Conservation (phyloP, 2,888 invertebrate species). For the Antheraea assamensis region DNA sequence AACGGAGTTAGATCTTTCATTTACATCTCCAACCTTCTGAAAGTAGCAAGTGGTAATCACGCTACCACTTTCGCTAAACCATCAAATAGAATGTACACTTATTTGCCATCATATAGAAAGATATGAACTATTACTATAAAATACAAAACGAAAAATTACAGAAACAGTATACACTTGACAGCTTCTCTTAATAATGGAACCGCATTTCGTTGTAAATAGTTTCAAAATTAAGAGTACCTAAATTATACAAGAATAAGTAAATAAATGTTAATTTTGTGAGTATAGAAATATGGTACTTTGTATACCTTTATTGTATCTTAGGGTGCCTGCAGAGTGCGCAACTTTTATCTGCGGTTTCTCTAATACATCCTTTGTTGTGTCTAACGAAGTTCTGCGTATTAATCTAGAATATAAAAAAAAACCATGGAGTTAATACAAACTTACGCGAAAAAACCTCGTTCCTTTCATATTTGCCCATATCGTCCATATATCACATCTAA, state of each 20-base stretch:
- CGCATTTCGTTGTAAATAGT: neutral
- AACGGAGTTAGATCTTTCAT: no score
- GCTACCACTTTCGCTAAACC: no score
- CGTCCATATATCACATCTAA: neutral
- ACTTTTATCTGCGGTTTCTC: slow-evolving; percentile 55
- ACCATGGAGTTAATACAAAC: neutral
- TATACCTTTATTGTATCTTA: slow-evolving; percentile 60
- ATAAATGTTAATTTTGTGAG: neutral
- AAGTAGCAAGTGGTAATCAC: no score
- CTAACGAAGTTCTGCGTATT: slow-evolving; percentile 66
- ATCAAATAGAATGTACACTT: no score
- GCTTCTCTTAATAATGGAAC: neutral
- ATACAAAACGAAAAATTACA: no score
- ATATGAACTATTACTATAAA: no score
- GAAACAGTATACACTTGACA: neutral
- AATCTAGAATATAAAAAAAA: slow-evolving; percentile 44
- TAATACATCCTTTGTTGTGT: slow-evolving; percentile 58
- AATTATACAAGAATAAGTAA: neutral
- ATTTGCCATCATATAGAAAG: no score
- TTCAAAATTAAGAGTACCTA: neutral
- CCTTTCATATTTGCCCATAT: no score
- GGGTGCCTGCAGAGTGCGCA: slow-evolving; percentile 73
- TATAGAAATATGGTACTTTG: neutral
- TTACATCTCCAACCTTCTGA: no score
- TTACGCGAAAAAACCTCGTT: neutral